Base-by-base conservation (phyloP, 2,888 invertebrate species). In the Drosophila gaucha region DNA sequence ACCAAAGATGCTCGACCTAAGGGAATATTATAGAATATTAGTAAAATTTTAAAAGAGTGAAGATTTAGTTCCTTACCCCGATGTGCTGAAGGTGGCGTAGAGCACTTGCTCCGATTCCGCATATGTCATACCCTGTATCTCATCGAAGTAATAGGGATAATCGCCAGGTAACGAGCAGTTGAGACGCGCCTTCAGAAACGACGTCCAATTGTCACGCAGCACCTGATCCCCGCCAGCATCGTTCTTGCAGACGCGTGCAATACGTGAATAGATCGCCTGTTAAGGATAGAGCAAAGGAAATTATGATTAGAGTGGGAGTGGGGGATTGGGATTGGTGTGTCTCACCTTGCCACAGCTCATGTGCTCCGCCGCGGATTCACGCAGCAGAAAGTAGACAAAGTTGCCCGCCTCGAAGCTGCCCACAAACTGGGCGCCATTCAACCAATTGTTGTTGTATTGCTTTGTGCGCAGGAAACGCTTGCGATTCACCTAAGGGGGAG, bases 371-470 rank as follows among this genome's bases (percentile, higher is more conserved):
- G 98, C 97, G 16, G 95, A 94, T 91, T 98, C 98, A 60, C 97
- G 94, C 90, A 98, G 97, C 71, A 98, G 94, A 91, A 98, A 97
- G 90, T 97, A 98, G 0, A 98, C 95, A 91, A 96, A 97, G 80
- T 95, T 94, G 47, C 96, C 96, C 35, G 96, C 96, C 90, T 98
- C 98, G 89, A 97, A 98, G 63, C 97, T 96, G 35, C 96, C 97
- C 43, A 98, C 97, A 89, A 98, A 98, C 89, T 97, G 96, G 0
- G 98, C 97, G 82, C 97, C 97, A 90, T 97, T 97, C 44, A 98
- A 92, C 97, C 97, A 97, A 89, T 96, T 96, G 79, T 95, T 94
- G 89, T 97, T 95, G 88, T 95, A 96, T 88, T 96, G 96, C 49
- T 94, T 94, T 0, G 97, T 97, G 38, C 96, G 93, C 5, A 97